These are phyloP conservation scores for Ferrisia virgata DNA, from an alignment of 2,888 invertebrate genomes.

Conservation along the genomic window DNA sequence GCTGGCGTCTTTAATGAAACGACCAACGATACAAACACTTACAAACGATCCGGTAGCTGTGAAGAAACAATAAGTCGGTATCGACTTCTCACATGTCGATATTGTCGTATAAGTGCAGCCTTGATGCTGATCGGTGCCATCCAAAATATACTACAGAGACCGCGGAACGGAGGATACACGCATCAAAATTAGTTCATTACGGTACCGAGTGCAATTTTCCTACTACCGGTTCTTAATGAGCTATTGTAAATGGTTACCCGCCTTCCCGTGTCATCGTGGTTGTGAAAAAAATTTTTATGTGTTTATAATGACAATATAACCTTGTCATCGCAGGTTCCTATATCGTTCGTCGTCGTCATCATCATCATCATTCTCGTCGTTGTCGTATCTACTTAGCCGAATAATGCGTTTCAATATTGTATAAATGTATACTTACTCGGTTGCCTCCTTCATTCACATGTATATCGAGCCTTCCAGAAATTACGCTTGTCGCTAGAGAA, in stretches of 20 bases:
- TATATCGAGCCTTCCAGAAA: no score
- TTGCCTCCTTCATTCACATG: background rate
- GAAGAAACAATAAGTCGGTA: background rate
- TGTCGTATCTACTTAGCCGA: background rate
- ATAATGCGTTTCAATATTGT: background rate
- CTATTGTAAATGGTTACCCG: conserved; percentile 10
- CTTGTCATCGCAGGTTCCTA: background rate
- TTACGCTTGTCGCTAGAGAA: no score
- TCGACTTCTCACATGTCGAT: conserved; percentile 18
- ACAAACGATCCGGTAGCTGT: background rate
- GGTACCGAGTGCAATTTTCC: background rate
- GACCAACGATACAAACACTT: background rate
- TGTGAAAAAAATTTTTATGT: conserved; percentile 20
- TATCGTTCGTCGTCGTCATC: background rate
- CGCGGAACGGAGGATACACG: background rate
- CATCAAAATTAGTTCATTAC: conserved; percentile 12
- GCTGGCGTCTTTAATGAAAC: background rate
- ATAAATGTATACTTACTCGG: background rate
- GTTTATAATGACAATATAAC: conserved; percentile 26
- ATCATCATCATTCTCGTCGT: no score
- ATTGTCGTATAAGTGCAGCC: background rate
- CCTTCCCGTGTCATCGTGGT: background rate
- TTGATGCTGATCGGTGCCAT: background rate
- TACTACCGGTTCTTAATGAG: conserved; percentile 30
- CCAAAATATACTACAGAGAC: background rate